Conservation (phyloP, 2,113 vertebrate genomes). For the Cryptomyrus ogoouensis region DNA sequence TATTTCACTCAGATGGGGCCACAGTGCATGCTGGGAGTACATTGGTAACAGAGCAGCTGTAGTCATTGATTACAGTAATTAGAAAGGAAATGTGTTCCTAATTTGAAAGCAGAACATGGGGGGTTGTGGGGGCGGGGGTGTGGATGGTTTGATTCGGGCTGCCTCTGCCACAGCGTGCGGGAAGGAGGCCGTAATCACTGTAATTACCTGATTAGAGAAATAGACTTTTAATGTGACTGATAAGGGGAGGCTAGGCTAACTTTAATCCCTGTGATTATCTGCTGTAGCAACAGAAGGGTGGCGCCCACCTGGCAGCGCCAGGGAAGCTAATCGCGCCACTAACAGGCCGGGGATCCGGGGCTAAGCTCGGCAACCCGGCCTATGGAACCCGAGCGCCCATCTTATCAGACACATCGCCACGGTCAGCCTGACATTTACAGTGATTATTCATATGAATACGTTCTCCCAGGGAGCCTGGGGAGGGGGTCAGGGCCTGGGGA, state of each 20-base stretch:
- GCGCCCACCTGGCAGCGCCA: constrained; percentile 29
- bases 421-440: not conserved
- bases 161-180: constrained; percentile 5
- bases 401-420: not conserved
- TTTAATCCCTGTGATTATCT: constrained; percentile 39
- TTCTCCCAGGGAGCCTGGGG: not conserved
- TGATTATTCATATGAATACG: not conserved
- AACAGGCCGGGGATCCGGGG: not conserved
- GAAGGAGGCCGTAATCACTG: constrained; percentile 23
- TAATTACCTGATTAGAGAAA: constrained; percentile 56
- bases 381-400: not conserved
- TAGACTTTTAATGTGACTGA: constrained; percentile 22
- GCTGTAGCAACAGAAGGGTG: constrained; percentile 11
- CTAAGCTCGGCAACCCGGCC: not conserved
- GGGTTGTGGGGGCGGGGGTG: not conserved
- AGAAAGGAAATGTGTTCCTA: constrained; percentile 36
- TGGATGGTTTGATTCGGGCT: not conserved
- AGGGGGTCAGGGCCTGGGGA: not conserved
- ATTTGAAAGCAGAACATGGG: constrained; percentile 6
- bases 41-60: constrained; percentile 22
- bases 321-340: constrained; percentile 17
- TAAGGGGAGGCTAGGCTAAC: not conserved
- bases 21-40: constrained; percentile 10
- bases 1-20: constrained; percentile 16
- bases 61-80: constrained; percentile 44